Conservation (phyloP, 2,797 vertebrate species). For the Danio kyathit region DNA sequence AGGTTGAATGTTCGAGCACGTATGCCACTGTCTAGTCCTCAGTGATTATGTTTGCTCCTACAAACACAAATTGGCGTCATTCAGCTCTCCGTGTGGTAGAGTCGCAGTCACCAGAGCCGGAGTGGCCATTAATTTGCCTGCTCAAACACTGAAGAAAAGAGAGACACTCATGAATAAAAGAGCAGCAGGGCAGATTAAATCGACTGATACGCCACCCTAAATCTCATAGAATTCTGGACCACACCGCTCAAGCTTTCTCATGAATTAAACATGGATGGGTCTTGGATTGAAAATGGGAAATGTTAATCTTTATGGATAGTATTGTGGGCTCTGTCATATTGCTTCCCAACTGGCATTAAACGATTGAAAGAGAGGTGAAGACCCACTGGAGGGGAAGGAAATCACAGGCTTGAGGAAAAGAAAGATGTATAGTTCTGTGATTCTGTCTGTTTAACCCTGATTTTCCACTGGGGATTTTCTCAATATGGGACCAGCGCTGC, state of each 20-base stretch:
- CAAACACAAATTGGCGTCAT: constrained; percentile 25
- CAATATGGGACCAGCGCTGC: not conserved
- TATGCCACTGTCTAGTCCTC: not conserved
- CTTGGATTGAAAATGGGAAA: constrained; percentile 51
- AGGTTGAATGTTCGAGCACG: not conserved
- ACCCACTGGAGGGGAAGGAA: constrained; percentile 27
- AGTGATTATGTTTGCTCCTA: constrained; percentile 7
- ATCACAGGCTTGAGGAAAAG: constrained; percentile 31
- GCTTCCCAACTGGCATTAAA: constrained; percentile 35
- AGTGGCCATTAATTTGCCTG: constrained; percentile 21
- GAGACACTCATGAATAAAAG: constrained; percentile 45
- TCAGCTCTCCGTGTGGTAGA: not conserved
- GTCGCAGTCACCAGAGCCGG: not conserved
- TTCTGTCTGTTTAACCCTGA: constrained; percentile 59
- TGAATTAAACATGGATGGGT: constrained; percentile 60
- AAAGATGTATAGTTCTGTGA: constrained; percentile 52
- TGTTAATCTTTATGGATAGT: constrained; percentile 55
- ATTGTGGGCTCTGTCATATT: constrained; percentile 40
- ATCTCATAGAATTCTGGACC: constrained; percentile 55
- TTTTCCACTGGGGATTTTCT: not conserved
- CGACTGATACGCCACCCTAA: constrained; percentile 43
- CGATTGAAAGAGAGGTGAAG: constrained; percentile 1
- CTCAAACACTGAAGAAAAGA: constrained; percentile 16
- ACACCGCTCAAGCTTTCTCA: constrained; percentile 46
- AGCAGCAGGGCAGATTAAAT: constrained; percentile 49